Conservation (phyloP, 2,888 invertebrate genomes). For the Drosophila anomelani region DNA sequence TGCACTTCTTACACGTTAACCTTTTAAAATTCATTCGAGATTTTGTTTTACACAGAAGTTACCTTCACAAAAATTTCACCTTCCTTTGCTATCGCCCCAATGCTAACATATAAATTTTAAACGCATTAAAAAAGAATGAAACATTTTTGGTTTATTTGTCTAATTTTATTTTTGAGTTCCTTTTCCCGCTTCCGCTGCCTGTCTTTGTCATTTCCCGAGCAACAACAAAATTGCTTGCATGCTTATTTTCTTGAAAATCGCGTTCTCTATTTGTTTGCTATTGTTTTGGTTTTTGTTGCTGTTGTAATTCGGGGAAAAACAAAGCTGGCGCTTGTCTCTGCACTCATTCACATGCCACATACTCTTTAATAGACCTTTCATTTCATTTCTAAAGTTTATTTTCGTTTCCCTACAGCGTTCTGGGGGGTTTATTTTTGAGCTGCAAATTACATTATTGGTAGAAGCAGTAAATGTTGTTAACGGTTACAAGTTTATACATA, state of each 20-base stretch:
- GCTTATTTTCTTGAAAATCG: constrained; percentile 35
- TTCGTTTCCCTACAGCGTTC: constrained; percentile 16
- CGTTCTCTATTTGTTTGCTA: constrained; percentile 28
- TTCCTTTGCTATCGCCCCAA: constrained; percentile 15
- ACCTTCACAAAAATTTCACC: constrained; percentile 24
- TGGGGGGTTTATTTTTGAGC: constrained; percentile 21
- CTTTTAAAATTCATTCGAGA: not conserved
- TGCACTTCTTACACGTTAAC: not conserved
- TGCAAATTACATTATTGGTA: constrained; percentile 46
- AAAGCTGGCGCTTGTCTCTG: constrained; percentile 43
- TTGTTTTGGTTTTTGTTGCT: constrained; percentile 23
- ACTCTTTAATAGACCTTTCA: constrained; percentile 25
- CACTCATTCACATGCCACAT: constrained; percentile 27
- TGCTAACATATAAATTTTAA: constrained; percentile 1
- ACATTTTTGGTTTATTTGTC: constrained; percentile 25
- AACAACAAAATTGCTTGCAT: constrained; percentile 14
- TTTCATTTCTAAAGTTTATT: constrained; percentile 13
- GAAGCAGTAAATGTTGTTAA: constrained; percentile 2
- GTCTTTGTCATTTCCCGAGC: constrained; percentile 32
- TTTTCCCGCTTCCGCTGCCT: constrained; percentile 36
- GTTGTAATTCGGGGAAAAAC: constrained; percentile 30
- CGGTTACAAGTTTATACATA: not conserved
- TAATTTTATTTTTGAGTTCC: constrained; percentile 33
- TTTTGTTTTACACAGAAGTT: not conserved
- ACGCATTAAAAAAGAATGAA: not conserved